Conservation (phyloP, 2,797 vertebrate genomes). For the Caiman crocodilus region DNA sequence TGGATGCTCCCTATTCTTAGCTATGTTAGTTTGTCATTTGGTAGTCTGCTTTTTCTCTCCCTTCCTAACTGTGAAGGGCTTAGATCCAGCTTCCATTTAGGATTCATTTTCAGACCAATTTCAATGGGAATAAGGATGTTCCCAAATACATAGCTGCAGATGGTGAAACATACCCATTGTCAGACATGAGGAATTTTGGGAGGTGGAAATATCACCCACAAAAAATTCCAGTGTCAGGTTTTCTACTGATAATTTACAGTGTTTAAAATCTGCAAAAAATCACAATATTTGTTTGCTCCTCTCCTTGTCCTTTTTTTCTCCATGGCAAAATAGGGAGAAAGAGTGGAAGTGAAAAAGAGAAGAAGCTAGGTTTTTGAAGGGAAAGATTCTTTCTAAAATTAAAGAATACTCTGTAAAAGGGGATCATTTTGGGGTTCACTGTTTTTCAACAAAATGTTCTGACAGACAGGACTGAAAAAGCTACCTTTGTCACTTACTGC, state of each 20-base stretch:
- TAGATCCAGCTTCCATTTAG: not conserved
- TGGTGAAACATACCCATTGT: not conserved
- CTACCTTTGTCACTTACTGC: no score
- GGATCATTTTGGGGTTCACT: no score
- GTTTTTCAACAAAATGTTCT: not conserved
- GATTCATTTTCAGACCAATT: not conserved
- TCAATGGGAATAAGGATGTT: not conserved
- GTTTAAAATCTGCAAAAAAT: not conserved
- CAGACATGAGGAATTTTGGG: not conserved
- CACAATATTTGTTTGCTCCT: rapidly evolving
- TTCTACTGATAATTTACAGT: not conserved
- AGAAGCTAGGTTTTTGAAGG: not conserved
- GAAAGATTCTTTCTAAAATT: not conserved
- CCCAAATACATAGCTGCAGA: not conserved
- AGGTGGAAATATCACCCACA: not conserved
- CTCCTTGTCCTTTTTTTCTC: not conserved
- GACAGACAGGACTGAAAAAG: no score
- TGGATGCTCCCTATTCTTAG: not conserved
- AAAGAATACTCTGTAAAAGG: not conserved
- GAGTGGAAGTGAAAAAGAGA: not conserved
- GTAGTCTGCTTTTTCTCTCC: not conserved
- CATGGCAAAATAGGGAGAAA: not conserved
- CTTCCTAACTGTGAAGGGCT: not conserved
- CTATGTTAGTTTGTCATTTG: not conserved
- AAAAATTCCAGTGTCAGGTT: not conserved